Evolutionary conservation across 2,888 invertebrate genomes (phyloP).

Genomic region (Cheilosia grossa): DNA sequence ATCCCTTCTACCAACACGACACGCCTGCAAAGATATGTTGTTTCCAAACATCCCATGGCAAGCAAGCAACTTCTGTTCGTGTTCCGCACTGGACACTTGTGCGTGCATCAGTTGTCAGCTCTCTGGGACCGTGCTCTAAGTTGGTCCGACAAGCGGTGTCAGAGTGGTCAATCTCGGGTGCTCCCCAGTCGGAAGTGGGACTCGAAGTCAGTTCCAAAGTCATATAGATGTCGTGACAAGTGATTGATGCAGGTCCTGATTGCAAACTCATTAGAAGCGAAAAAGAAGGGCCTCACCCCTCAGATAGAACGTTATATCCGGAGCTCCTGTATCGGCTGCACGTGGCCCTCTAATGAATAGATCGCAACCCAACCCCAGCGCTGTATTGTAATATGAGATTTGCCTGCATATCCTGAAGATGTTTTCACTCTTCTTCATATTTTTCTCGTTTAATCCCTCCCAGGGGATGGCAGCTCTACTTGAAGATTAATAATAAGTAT

Average conservation of each 20-base stretch:
- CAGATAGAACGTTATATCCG: slow-evolving; percentile 32
- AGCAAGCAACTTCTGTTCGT: slow-evolving; percentile 23
- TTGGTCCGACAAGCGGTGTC: slow-evolving; percentile 16
- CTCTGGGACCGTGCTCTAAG: background rate
- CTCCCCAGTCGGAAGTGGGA: slow-evolving; percentile 5
- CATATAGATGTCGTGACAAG: slow-evolving; percentile 7
- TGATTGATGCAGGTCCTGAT: slow-evolving; percentile 53
- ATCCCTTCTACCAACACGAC: slow-evolving; percentile 9
- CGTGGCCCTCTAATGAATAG: slow-evolving; percentile 52
- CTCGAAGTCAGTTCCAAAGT: slow-evolving; percentile 19
- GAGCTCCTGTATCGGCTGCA: slow-evolving; percentile 32
- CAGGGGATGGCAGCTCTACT: background rate
- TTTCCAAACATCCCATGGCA: slow-evolving; percentile 4
- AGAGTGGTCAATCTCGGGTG: slow-evolving; percentile 11
- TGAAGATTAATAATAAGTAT: slow-evolving; percentile 66
- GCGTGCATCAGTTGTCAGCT: slow-evolving; percentile 41
- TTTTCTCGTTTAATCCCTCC: slow-evolving; percentile 24
- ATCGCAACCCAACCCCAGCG: slow-evolving; percentile 1
- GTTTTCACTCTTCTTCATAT: slow-evolving; percentile 37
- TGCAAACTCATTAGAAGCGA: slow-evolving; percentile 40
- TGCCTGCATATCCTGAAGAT: slow-evolving; percentile 35
- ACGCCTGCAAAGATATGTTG: slow-evolving; percentile 10
- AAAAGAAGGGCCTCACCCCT: too few relatives aligned
- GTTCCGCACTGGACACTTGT: slow-evolving; percentile 24
- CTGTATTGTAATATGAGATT: slow-evolving; percentile 32